A percentile compares a stretch with the other conserved stretches of the same genome.
Evolutionary conservation across 2,113 vertebrate species (phyloP).

Genomic region (Nanorana parkeri): DNA sequence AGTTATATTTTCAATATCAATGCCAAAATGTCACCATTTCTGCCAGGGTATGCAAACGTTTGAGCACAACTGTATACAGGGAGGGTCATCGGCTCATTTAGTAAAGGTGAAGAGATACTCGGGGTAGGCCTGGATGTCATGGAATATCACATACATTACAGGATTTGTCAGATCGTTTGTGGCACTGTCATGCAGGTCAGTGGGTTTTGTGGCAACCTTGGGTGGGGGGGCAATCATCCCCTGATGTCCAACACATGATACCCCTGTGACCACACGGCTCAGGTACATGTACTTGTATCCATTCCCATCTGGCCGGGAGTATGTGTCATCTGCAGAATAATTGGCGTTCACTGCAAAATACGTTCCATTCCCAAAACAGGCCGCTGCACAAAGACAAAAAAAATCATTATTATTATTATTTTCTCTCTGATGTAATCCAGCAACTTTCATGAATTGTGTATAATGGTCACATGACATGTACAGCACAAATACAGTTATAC

Average conservation of each 20-base stretch:
- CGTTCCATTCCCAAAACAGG: constrained; percentile 73
- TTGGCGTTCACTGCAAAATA: constrained; percentile 80
- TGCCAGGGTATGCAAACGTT: no score
- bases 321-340: constrained; percentile 71
- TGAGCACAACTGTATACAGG: no score
- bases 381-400: constrained; percentile 67
- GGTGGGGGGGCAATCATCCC: constrained; percentile 68
- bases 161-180: constrained; percentile 65
- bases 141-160: constrained; percentile 79
- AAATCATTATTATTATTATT: neutral
- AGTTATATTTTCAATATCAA: no score
- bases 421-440: no score
- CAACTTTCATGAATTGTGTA: no score
- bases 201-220: constrained; percentile 57
- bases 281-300: constrained; percentile 78
- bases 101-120: constrained; percentile 84
- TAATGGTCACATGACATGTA: no score
- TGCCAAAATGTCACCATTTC: no score
- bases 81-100: neutral
- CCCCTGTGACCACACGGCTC: constrained; percentile 79
- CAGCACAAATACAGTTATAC: no score
- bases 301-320: constrained; percentile 66
- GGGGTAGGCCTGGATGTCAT: constrained; percentile 82
- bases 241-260: constrained; percentile 56
- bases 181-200: constrained; percentile 76